Conservation (phyloP, 2,888 invertebrate genomes). For the Himalopsyche kuldschensis region DNA sequence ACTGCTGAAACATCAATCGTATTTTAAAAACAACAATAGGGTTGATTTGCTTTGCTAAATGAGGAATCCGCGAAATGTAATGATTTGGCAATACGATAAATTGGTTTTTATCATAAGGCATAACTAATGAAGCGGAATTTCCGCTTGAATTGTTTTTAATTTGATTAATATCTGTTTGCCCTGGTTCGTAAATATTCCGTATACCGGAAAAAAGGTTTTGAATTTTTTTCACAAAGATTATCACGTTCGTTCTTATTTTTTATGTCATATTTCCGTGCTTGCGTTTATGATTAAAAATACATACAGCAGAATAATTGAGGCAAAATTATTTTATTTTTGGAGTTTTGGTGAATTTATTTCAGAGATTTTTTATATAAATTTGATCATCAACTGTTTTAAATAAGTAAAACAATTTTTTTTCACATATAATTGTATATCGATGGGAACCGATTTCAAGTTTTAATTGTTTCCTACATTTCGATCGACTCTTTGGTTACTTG, state of each 20-base stretch:
- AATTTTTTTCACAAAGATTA: background rate
- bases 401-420: too few relatives aligned
- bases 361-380: too few relatives aligned
- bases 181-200: background rate
- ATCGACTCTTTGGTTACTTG: too few relatives aligned
- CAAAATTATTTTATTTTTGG: too few relatives aligned
- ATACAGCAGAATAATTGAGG: too few relatives aligned
- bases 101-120: background rate
- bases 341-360: too few relatives aligned
- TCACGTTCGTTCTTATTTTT: background rate
- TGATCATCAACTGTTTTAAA: too few relatives aligned
- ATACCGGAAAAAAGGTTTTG: background rate
- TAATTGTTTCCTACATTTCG: too few relatives aligned
- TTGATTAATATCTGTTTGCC: background rate
- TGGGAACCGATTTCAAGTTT: too few relatives aligned
- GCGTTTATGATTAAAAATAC: background rate
- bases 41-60: background rate
- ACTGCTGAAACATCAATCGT: background rate
- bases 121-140: background rate
- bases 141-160: background rate
- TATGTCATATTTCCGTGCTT: background rate
- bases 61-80: background rate
- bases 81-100: background rate
- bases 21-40: background rate
- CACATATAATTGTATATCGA: too few relatives aligned